Percentiles rank a stretch among this genome's conserved stretches.
Evolutionary conservation across 1,140 invertebrate species (phyloP).

Genomic region (Hylaeus anthracinus): DNA sequence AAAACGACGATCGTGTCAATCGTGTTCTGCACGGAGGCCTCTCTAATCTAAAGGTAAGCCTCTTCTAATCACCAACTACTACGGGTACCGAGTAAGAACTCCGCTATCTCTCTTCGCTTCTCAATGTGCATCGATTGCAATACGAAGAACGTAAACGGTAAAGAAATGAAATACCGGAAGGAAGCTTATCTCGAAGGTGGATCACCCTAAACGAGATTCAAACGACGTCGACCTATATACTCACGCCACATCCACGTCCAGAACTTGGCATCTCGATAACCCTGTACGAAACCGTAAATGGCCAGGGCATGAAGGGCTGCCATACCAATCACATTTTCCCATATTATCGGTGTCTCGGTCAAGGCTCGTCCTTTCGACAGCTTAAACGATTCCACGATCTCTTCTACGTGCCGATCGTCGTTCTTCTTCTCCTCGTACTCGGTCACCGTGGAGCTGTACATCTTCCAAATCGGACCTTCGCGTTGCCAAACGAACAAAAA

Average conservation of each 20-base stretch:
- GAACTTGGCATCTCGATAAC: conserved; percentile 64
- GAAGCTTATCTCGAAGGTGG: not conserved
- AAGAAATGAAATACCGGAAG: too few relatives aligned
- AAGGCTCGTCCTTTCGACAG: conserved; percentile 31
- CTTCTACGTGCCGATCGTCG: conserved; percentile 10
- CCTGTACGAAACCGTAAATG: conserved; percentile 62
- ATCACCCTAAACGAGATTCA: conserved; percentile 1
- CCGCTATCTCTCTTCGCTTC: too few relatives aligned
- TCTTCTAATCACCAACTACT: too few relatives aligned
- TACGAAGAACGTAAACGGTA: too few relatives aligned
- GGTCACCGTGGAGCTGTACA: conserved; percentile 72
- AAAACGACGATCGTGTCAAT: too few relatives aligned
- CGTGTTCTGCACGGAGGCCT: too few relatives aligned
- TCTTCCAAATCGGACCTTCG: conserved; percentile 24
- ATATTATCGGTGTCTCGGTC: conserved; percentile 70
- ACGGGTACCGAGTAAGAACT: too few relatives aligned
- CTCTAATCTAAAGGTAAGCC: too few relatives aligned
- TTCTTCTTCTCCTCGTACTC: conserved; percentile 64
- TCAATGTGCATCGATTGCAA: too few relatives aligned
- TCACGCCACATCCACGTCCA: conserved; percentile 76
- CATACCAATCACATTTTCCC: conserved; percentile 73
- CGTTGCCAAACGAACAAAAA: too few relatives aligned
- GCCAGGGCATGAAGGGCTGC: conserved; percentile 68
- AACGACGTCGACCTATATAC: conserved; percentile 45
- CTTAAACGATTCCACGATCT: conserved; percentile 46